Base-by-base conservation (phyloP, 2,113 vertebrate genomes). In the Trichechus manatus region DNA sequence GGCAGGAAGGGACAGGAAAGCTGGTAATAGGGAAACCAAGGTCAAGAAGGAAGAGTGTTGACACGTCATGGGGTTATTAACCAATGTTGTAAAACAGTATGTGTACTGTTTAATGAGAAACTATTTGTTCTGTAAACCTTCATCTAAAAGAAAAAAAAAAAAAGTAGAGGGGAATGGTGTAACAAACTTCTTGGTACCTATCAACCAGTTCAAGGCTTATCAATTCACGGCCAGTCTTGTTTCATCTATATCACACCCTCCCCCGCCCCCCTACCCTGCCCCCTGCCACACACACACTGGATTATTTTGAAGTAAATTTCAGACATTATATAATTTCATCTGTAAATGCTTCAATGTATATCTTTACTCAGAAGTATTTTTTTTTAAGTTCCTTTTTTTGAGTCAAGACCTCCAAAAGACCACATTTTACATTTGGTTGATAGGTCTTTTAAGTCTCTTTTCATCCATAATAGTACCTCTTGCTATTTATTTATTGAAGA, bases 391-490 rank as follows among this genome's bases (percentile, higher is more conserved):
- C 1, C 42, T 91, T 89, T 95, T 75, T 70, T 86, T 93, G 39
- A 81, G 61, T 95, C 8, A 94, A 33, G 25, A 89, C 56, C 47
- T 11, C 6, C 70, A 90, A 70, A 93, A 36, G 27, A 72, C 9
- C 9, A 56, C 19, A 31, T 2, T 96, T 93, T 89, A 27, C 47
- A 64, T 91, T 81, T 89, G 78, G 20, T 39, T 74, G 42, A 59
- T 95, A 66, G 33, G 31, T 87, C 87, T 59, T 85, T 86, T 47
- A 96, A 91, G 6, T 53, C 83, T 94, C 63, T 84, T 90, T 87
- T 80, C 36, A 79, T 81, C 15, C 27, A 68, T 74, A 79, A 53
- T 66, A 53, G 44, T 84, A 83, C 44, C 25, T 59, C 15, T 79
- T 80, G 36, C 29, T 93, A 33, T 80, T 74, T 90, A 72, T 93